These are phyloP conservation scores for Sinohyriopsis cumingii DNA, from an alignment of 2,888 invertebrate species.

Conservation along the genomic window DNA sequence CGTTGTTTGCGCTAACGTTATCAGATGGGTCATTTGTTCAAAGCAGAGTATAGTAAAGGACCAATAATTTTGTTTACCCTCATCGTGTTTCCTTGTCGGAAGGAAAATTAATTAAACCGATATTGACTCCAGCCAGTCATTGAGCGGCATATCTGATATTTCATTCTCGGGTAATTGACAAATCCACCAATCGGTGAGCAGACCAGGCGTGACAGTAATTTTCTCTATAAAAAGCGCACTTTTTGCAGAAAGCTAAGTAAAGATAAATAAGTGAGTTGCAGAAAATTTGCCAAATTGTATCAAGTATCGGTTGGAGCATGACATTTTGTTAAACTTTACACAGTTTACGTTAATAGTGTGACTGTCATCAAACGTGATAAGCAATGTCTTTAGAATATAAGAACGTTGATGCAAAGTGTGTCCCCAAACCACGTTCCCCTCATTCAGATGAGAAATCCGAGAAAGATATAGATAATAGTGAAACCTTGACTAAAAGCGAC, in stretches of 20 bases:
- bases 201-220: constrained; percentile 36
- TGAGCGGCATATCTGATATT: constrained; percentile 31
- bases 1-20: too few relatives aligned
- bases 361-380: constrained; percentile 18
- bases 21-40: too few relatives aligned
- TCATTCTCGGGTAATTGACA: constrained; percentile 50
- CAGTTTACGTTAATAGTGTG: too few relatives aligned
- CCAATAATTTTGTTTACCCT: too few relatives aligned
- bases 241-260: constrained; percentile 16
- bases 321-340: too few relatives aligned
- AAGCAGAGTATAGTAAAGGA: too few relatives aligned
- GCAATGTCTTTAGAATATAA: constrained; percentile 26
- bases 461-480: too few relatives aligned
- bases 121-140: constrained; percentile 37
- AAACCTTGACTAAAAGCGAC: too few relatives aligned
- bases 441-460: not conserved
- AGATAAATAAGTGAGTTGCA: constrained; percentile 15
- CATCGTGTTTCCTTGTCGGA: too few relatives aligned
- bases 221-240: constrained; percentile 34
- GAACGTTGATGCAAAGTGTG: constrained; percentile 29
- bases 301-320: too few relatives aligned
- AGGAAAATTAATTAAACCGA: constrained; percentile 34
- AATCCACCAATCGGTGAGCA: constrained; percentile 33
- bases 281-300: too few relatives aligned
- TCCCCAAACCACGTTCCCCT: constrained; percentile 26